Evolutionary conservation across 1,140 invertebrate species (phyloP).

Genomic region (Hormaphis cornu): DNA sequence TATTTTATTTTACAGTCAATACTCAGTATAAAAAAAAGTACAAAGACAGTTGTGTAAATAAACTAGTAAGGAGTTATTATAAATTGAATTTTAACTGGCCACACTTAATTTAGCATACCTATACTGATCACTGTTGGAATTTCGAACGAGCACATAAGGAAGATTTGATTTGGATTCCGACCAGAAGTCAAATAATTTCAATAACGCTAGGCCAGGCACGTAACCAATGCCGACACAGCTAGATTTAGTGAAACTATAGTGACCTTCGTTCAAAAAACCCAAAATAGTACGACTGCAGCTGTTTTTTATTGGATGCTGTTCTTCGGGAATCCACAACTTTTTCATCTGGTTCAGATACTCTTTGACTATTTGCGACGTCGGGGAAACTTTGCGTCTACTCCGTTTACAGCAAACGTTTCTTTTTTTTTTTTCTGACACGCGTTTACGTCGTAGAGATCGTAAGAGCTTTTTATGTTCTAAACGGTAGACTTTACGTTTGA

Average conservation of each 20-base stretch:
- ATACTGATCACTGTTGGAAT: background rate
- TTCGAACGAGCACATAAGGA: constrained; percentile 10
- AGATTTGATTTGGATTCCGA: background rate
- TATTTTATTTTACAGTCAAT: too few species aligned
- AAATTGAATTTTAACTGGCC: background rate
- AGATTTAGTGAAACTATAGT: constrained; percentile 58
- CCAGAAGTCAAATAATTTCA: constrained; percentile 42
- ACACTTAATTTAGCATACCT: background rate
- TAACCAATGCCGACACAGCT: constrained; percentile 58
- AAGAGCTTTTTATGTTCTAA: constrained; percentile 50
- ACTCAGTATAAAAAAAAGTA: too few species aligned
- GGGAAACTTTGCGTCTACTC: background rate
- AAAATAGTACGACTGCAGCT: constrained; percentile 57
- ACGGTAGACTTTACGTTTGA: constrained; percentile 48
- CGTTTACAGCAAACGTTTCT: constrained; percentile 34
- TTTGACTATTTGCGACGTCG: constrained; percentile 42
- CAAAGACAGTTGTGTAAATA: too few species aligned
- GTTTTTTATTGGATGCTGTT: constrained; percentile 47
- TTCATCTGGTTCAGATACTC: constrained; percentile 54
- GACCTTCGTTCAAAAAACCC: constrained; percentile 61
- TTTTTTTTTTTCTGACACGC: constrained; percentile 46
- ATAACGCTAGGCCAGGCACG: constrained; percentile 50
- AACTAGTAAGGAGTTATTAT: too few species aligned
- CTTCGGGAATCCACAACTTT: constrained; percentile 56
- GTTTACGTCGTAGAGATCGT: constrained; percentile 50